phyloP scores from a whole-genome alignment of 2,113 vertebrate genomes.

The Rhodinocichla rosea region DNA sequence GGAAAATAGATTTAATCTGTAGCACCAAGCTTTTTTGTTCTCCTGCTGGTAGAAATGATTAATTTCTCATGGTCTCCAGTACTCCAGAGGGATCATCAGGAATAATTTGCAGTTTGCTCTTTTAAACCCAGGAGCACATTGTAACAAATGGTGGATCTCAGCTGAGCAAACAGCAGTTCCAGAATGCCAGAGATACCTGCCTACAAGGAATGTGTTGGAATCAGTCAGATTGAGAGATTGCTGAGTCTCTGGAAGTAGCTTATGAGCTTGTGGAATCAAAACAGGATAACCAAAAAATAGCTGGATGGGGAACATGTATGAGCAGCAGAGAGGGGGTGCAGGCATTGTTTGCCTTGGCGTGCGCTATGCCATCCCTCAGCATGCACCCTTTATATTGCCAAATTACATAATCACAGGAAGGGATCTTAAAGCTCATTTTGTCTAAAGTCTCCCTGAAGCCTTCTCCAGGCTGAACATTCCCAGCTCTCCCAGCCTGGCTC shows the following conservation, averaged over 20 bases:
- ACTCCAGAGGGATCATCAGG: not conserved
- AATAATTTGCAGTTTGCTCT: not conserved
- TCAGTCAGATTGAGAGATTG: not conserved
- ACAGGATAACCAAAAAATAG: not conserved
- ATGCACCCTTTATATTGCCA: accelerated
- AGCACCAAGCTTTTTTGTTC: not conserved
- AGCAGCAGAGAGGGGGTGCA: not conserved
- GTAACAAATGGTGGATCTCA: not conserved
- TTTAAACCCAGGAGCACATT: not conserved
- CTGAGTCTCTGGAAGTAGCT: not conserved
- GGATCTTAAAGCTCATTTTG: not conserved
- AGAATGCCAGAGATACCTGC: not conserved
- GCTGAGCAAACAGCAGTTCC: not conserved
- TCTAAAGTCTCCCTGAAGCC: not conserved
- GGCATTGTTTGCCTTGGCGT: not conserved
- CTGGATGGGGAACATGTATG: not conserved
- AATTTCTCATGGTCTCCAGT: not conserved
- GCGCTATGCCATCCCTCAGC: not conserved
- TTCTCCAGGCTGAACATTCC: not conserved
- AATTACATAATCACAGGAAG: not conserved
- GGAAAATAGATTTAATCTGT: not conserved
- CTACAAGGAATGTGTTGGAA: not conserved
- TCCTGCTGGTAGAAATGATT: not conserved
- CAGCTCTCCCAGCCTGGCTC: not conserved
- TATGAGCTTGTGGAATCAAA: not conserved